These are phyloP conservation scores for Mastomys coucha DNA, from an alignment of 2,113 vertebrate species.

Conservation along the genomic window DNA sequence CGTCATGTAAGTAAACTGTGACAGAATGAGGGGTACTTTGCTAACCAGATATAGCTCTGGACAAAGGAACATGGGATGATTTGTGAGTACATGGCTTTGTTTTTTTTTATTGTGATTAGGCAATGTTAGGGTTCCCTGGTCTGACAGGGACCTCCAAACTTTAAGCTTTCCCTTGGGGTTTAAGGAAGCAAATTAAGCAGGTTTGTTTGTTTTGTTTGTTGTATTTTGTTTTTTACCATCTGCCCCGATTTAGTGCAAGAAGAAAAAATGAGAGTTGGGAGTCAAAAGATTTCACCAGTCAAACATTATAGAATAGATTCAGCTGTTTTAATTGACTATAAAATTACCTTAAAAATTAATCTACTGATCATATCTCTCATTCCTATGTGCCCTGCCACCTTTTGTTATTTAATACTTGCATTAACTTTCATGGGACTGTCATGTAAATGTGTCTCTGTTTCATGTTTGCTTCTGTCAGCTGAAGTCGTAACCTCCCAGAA, in stretches of 20 bases:
- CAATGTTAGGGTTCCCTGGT: neutral
- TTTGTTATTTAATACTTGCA: neutral
- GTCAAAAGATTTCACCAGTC: neutral
- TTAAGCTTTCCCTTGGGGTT: neutral
- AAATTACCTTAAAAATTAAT: neutral
- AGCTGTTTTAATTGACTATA: neutral
- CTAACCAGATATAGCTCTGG: neutral
- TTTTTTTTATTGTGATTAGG: neutral
- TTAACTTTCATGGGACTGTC: neutral
- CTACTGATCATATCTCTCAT: neutral
- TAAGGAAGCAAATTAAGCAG: neutral
- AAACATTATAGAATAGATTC: neutral
- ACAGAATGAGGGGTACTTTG: neutral
- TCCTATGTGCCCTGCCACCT: neutral
- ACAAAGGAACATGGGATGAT: neutral
- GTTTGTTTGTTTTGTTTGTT: too few relatives aligned
- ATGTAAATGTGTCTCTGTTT: neutral
- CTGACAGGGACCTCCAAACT: accelerated
- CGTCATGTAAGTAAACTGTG: accelerated
- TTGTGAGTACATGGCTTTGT: neutral
- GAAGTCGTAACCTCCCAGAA: neutral
- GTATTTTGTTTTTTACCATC: neutral
- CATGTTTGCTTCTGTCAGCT: neutral
- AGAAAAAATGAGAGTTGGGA: neutral
- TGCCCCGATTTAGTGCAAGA: neutral